Percentiles rank a stretch among this genome's conserved stretches.
Conservation (phyloP, 2,888 invertebrate genomes). For the Lepidochitona cinerea region DNA sequence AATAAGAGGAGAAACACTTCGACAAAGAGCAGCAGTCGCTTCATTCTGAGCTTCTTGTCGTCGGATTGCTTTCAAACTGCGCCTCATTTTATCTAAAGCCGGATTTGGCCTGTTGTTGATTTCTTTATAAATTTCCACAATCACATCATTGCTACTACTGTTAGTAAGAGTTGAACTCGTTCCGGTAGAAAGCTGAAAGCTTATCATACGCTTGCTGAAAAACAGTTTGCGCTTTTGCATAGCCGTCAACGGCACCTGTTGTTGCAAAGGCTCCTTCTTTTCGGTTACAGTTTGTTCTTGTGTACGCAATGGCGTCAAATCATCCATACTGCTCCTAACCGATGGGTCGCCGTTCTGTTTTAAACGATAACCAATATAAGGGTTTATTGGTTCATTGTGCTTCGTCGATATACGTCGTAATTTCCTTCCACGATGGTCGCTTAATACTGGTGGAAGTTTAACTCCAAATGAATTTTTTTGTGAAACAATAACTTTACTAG, state of each 20-base stretch:
- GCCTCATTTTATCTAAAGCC: neutral
- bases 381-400: neutral
- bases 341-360: slow-evolving; percentile 14
- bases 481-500: slow-evolving; percentile 32
- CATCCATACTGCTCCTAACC: neutral
- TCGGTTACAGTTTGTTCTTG: neutral
- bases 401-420: neutral
- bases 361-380: slow-evolving; percentile 9
- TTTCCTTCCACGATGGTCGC: neutral
- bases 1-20: neutral
- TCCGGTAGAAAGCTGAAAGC: neutral
- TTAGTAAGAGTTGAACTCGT: neutral
- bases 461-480: slow-evolving; percentile 11
- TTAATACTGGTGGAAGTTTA: neutral
- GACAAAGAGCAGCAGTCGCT: slow-evolving; percentile 1
- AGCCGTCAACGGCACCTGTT: neutral
- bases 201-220: slow-evolving; percentile 6
- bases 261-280: neutral
- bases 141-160: neutral
- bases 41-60: neutral
- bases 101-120: neutral
- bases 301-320: neutral
- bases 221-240: neutral
- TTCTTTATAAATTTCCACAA: slow-evolving; percentile 2
- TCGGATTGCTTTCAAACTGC: neutral